Percentiles rank a stretch among this genome's conserved stretches.
Evolutionary conservation across 2,888 invertebrate species (phyloP).

Genomic region (Sarcophaga subvicina): DNA sequence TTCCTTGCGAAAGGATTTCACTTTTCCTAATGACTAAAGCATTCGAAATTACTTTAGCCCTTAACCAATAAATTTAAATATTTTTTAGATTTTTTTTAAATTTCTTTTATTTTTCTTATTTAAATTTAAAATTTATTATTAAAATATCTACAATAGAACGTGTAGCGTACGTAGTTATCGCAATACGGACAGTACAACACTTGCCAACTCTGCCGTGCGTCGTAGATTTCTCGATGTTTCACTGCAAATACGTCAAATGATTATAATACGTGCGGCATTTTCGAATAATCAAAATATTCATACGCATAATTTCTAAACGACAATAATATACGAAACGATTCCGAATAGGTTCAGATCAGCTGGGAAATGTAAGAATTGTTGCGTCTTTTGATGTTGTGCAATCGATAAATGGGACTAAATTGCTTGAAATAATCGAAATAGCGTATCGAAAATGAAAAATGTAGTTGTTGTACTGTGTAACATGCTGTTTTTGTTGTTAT

Average conservation of each 20-base stretch:
- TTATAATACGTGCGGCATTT: constrained; percentile 78
- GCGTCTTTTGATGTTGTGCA: constrained; percentile 20
- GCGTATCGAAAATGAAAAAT: too few species aligned
- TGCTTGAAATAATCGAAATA: too few species aligned
- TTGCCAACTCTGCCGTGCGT: constrained; percentile 75
- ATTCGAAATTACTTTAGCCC: neutral
- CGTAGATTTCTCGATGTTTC: constrained; percentile 78
- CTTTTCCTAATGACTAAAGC: too few species aligned
- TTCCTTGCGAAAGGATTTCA: neutral
- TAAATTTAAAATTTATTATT: constrained; percentile 47
- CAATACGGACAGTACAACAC: constrained; percentile 76
- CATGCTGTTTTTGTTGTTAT: too few species aligned
- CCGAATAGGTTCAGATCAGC: too few species aligned
- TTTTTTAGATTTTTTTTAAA: neutral
- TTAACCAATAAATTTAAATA: neutral
- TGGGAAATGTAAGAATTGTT: constrained; percentile 32
- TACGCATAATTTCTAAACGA: constrained; percentile 72
- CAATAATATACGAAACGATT: neutral
- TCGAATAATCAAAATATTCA: constrained; percentile 72
- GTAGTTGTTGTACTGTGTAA: too few species aligned
- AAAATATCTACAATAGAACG: constrained; percentile 71
- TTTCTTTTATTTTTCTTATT: constrained; percentile 44
- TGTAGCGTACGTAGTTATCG: constrained; percentile 76
- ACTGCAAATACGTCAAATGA: constrained; percentile 77
- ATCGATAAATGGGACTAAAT: constrained; percentile 12